phyloP scores from a whole-genome alignment of 2,797 vertebrate genomes.

The Neoniphon sammara region DNA sequence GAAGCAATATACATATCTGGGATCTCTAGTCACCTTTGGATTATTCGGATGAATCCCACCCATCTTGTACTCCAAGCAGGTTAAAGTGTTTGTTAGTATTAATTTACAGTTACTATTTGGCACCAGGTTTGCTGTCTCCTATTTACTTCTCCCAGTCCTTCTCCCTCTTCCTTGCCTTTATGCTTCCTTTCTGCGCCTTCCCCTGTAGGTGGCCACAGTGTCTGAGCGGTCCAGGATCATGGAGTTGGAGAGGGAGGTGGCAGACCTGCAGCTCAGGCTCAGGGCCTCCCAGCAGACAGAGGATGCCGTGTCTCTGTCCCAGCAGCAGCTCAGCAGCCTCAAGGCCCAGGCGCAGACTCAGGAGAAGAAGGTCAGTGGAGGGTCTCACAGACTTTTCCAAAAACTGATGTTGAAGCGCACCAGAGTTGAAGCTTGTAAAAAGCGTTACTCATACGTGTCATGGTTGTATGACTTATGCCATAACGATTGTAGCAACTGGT shows the following conservation, averaged over 20 bases:
- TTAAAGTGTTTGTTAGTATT: too few relatives aligned
- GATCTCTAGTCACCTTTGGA: too few relatives aligned
- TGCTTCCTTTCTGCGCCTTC: background rate
- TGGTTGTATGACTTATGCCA: background rate
- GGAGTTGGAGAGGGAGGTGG: slow-evolving; percentile 95
- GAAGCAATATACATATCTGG: too few relatives aligned
- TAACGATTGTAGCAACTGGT: background rate
- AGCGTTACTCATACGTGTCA: background rate
- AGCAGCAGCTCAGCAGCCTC: slow-evolving; percentile 88
- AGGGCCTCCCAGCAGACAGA: slow-evolving; percentile 85
- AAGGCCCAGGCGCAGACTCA: slow-evolving; percentile 85
- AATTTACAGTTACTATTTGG: too few relatives aligned
- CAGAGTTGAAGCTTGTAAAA: background rate
- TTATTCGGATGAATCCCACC: too few relatives aligned
- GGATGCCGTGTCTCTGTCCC: slow-evolving; percentile 82
- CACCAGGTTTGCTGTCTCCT: background rate
- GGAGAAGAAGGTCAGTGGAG: slow-evolving; percentile 83
- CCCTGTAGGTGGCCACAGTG: slow-evolving; percentile 92
- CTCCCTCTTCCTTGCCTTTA: slow-evolving; percentile 11
- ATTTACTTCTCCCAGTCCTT: background rate
- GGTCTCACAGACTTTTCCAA: background rate
- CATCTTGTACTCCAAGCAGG: too few relatives aligned
- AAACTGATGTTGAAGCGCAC: background rate
- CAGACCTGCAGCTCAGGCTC: slow-evolving; percentile 89
- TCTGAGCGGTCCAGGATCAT: slow-evolving; percentile 98